Base-by-base conservation (phyloP, 2,797 vertebrate genomes). In the Gorsachius magnificus region DNA sequence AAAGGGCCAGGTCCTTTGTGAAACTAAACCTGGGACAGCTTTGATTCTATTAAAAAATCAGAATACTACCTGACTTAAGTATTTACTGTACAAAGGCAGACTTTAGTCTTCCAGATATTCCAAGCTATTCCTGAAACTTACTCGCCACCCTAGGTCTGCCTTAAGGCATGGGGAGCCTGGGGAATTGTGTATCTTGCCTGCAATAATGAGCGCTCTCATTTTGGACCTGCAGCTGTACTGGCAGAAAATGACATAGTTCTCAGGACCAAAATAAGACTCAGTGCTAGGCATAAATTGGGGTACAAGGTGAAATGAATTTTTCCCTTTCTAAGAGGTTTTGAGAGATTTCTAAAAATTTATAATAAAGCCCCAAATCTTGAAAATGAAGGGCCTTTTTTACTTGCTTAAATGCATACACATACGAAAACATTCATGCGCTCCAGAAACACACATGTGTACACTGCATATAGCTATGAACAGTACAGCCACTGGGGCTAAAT, bases 251-350 rank as follows among this genome's bases (percentile, higher is more conserved):
- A 41, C 26, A 17, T 2, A 35, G 28, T 51, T 86, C 19, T 89
- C 80, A 57, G 54, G 54, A 82, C 80, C 46, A 91, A 91, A 95
- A 88, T 88, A 93, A 86, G 74, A 58, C 43, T 85, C 41, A 2
- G 16, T 46, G 48, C 64, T 66, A 29, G 81, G 60, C 6, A 7
- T 31, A 50, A 60, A n/a, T 16, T 69, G 57, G 41, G 20, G 35
- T 81, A 50, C 33, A 74, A 77, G 31, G 51, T 79, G 46, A 79
- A 87, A 74, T 17, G 5, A 16, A 26, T 77, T 88, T 83, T 80
- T 66, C 41, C 54, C 41, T 25, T 68, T 57, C 58, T n/a, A 17
- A 76, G 50, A 63, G 13, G 7, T 88, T 75, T 76, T 72, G 43
- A 81, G 77, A 58, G 6, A 20, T 87, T 82, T 84, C 31, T 76